Base-by-base conservation (phyloP, 2,797 vertebrate genomes). In the Girardinus metallicus region DNA sequence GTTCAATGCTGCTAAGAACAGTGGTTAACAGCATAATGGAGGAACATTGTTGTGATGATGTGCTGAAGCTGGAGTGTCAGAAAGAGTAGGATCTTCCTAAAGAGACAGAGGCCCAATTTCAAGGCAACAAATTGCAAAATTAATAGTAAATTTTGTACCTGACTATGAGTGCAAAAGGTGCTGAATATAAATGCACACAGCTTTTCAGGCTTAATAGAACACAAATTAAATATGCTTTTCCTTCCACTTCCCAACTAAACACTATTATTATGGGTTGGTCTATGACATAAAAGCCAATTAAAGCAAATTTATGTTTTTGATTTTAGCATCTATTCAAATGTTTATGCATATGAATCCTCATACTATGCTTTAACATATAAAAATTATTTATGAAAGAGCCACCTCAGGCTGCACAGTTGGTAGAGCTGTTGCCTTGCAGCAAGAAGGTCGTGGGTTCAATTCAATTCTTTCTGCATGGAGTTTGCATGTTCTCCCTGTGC, bases 381-480 rank as follows among this genome's bases (percentile, higher is more conserved):
- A 46, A 43, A 36, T 0, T 26, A 44, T 78, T 75, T 26, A 60
- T 34, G 71, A 83, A 74, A 85, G 49, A 46, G 83, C 18, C 47
- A 74, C 57, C 39, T n/a, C n/a, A n/a, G n/a, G n/a, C n/a, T n/a
- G n/a, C n/a, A n/a, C n/a, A n/a, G n/a, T n/a, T n/a, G n/a, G n/a
- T n/a, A n/a, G n/a, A n/a, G n/a, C n/a, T n/a, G n/a, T n/a, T n/a
- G n/a, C n/a, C n/a, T n/a, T n/a, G n/a, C n/a, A n/a, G n/a, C n/a
- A n/a, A n/a, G n/a, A n/a, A n/a, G n/a, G n/a, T n/a, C n/a, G n/a
- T n/a, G n/a, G n/a, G n/a, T n/a, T n/a, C n/a, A n/a, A n/a, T n/a
- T n/a, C n/a, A n/a, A n/a, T n/a, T n/a, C n/a, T n/a, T n/a, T n/a
- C n/a, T n/a, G n/a, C n/a, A n/a, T n/a, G n/a, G n/a, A n/a, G n/a